Percentiles rank a stretch among this genome's conserved stretches.
These are phyloP conservation scores for Cheilosia variabilis DNA, from an alignment of 2,888 invertebrate genomes.

Conservation along the genomic window DNA sequence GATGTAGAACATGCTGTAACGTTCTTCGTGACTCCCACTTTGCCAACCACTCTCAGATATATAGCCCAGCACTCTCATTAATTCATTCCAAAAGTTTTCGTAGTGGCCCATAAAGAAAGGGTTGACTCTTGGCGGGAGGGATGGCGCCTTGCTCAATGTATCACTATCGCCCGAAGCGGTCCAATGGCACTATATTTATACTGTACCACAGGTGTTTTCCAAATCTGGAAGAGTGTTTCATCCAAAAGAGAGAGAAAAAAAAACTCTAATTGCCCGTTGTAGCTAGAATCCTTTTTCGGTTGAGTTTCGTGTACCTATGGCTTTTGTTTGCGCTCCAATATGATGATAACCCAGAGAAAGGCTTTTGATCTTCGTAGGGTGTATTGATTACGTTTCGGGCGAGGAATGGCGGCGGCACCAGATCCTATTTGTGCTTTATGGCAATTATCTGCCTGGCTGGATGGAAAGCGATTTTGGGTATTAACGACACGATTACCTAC, in stretches of 20 bases:
- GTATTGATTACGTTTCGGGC: conserved; percentile 56
- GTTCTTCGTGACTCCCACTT: conserved; percentile 50
- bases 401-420: conserved; percentile 6
- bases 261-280: conserved; percentile 66
- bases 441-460: conserved; percentile 56
- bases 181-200: conserved; percentile 14
- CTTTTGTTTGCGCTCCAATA: conserved; percentile 33
- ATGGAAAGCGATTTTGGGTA: conserved; percentile 28
- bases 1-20: conserved; percentile 32
- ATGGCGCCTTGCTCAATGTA: conserved; percentile 48
- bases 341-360: conserved; percentile 38
- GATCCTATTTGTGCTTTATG: conserved; percentile 48
- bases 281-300: conserved; percentile 56
- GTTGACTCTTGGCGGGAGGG: conserved; percentile 53
- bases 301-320: conserved; percentile 44
- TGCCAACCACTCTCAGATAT: conserved; percentile 22
- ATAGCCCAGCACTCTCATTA: conserved; percentile 68
- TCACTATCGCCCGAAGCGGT: conserved; percentile 47
- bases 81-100: conserved; percentile 71
- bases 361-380: conserved; percentile 30
- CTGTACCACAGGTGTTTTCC: conserved; percentile 69
- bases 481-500: conserved; percentile 55
- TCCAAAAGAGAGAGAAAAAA: conserved; percentile 66
- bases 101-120: conserved; percentile 72
- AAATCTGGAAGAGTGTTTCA: conserved; percentile 62